Base-by-base conservation (phyloP, 2,888 invertebrate genomes). In the Drosophila nigritarsus region DNA sequence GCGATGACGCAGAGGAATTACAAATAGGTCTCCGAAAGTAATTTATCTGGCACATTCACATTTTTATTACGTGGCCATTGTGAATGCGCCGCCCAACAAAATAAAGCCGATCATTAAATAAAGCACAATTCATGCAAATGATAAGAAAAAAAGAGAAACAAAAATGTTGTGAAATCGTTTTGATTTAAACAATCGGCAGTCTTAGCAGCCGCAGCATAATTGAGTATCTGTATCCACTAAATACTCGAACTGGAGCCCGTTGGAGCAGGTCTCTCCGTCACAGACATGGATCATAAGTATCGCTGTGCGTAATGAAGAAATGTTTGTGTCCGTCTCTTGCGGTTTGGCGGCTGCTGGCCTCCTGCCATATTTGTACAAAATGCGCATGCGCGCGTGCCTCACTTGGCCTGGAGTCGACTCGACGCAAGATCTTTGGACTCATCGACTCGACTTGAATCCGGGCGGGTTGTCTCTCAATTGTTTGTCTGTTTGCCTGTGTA, bases 371-470 rank as follows among this genome's bases (percentile, higher is more conserved):
- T 81, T 82, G 82, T 74, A 74, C 65, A 69, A 80, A 71, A 73
- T 68, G 76, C 66, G 59, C 76, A 80, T 75, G 83, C 80, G 83
- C 82, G 83, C 82, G 82, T 82, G 82, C 83, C 82, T 81, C 78
- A 65, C 30, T 73, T 76, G 80, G 73, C 73, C 80, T 58, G 75
- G 66, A 78, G 71, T 77, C n/a, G 56, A 20, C 51, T 58, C 42
- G 55, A 49, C 42, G 56, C 30, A 38, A 30, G 24, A 45, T 45
- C 24, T 45, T 45, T 45, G 24, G 45, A 45, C 45, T 15, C 24
- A 24, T 45, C 45, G 24, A 49, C 15, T 45, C 34, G 65, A 50
- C 65, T 70, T 45, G 30, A 42, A 70, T 30, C 29, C 40, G 30
- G 61, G 42, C 54, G 75, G 73, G 66, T 55, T 49, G 49, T 30